phyloP scores from a whole-genome alignment of 1,140 invertebrate genomes.

The Whitmania pigra region DNA sequence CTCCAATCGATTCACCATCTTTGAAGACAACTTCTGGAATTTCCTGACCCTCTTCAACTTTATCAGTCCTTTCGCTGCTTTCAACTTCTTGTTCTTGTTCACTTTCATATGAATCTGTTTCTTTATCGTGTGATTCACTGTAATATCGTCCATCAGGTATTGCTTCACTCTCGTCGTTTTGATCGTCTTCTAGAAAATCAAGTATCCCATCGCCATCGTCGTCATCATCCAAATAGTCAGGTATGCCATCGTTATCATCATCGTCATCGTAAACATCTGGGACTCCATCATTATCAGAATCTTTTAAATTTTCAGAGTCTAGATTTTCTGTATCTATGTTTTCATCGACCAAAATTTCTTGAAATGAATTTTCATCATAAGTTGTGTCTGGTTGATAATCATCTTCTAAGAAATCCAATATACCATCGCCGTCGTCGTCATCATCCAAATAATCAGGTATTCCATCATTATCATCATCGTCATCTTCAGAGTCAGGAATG shows the following conservation, averaged over 20 bases:
- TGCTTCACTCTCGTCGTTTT: not conserved
- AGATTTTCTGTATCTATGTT: not conserved
- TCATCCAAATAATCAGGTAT: constrained; percentile 25
- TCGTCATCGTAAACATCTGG: constrained; percentile 16
- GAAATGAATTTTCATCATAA: not conserved
- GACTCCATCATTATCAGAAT: constrained; percentile 14
- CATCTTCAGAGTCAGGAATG: constrained; percentile 24
- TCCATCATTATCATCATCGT: constrained; percentile 24
- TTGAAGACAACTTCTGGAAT: not conserved
- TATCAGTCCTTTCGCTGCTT: not conserved
- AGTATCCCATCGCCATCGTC: constrained; percentile 25
- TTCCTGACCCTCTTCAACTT: not conserved
- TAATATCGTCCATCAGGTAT: no score
- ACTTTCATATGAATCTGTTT: no score
- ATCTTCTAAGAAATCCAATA: constrained; percentile 21
- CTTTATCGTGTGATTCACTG: no score
- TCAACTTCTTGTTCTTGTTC: no score
- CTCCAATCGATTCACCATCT: not conserved
- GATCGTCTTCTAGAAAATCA: constrained; percentile 24
- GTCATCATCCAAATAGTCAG: constrained; percentile 16
- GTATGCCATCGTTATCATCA: constrained; percentile 16
- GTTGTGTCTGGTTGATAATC: not conserved
- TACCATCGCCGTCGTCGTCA: constrained; percentile 25
- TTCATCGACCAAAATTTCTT: not conserved
- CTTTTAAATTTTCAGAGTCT: not conserved